Evolutionary conservation across 2,888 invertebrate species (phyloP), one percentile per base, ranked within the genome.

Genomic region (Nephrotoma appendiculata): DNA sequence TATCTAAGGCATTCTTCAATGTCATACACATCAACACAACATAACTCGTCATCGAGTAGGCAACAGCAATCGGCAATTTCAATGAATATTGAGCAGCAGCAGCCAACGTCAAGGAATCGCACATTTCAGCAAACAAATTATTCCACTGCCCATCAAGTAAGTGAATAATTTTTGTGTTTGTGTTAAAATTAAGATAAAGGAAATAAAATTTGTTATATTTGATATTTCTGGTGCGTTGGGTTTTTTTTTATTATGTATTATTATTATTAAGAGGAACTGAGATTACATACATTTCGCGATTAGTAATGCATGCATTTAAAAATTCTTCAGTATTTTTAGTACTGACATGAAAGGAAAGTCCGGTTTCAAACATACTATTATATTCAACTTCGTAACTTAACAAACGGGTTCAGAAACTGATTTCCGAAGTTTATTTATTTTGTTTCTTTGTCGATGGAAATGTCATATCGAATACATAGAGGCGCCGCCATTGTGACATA

Each of bases 121-220:
- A 44, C 85, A 85, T 85, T 85, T 85, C 85, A 89, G 88, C 89
- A 89, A 87, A 88, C 89, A 88, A 88, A 89, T 88, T 90, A 89
- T 90, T 90, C 90, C 89, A 87, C 87, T 87, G 86, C 87, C 85
- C 91, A 91, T 89, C 91, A 91, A 91, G 91, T 91, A 91, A 85
- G 88, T 88, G 89, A 71, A 71, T 71, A 71, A 71, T 71, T 31
- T 71, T 71, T 71, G 31, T 71, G 19, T 19, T 71, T 71, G 31
- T 71, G 71, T 31, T 71, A 31, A 31, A 71, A 52, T 15, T 6
- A 52, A 15, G 6, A 52, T 44, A 52, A 19, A 71, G 2, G 2
- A 71, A 71, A 71, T 71, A 71, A 71, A 71, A 71, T 71, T 31
- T 15, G 15, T 52, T 71, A 44, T 44, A 71, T 71, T 71, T 71